phyloP scores from a whole-genome alignment of 2,888 invertebrate genomes.

The Augiades crinisus region DNA sequence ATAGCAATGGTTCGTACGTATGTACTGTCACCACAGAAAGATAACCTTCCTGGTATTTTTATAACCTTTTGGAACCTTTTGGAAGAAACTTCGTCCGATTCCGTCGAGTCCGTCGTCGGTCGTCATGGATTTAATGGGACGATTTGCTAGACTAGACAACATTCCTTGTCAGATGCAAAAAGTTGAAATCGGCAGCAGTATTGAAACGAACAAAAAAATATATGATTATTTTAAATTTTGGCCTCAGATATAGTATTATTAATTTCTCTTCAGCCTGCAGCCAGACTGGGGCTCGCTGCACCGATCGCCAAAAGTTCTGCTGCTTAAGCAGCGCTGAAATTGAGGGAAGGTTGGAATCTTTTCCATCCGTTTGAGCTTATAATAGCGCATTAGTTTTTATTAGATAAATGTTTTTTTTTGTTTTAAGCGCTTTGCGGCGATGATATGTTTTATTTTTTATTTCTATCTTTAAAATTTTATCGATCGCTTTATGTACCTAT shows the following conservation, averaged over 20 bases:
- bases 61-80: too few relatives aligned
- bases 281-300: slow-evolving; percentile 23
- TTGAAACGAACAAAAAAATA: neutral
- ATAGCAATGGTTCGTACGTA: too few relatives aligned
- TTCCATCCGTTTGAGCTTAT: slow-evolving; percentile 24
- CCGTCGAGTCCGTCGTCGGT: too few relatives aligned
- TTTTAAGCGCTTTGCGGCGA: slow-evolving; percentile 9
- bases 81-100: too few relatives aligned
- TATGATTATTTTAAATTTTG: neutral
- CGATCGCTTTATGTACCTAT: slow-evolving; percentile 10
- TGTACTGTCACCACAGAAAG: too few relatives aligned
- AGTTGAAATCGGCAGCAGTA: too few relatives aligned
- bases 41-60: too few relatives aligned
- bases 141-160: too few relatives aligned
- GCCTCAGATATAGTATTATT: slow-evolving; percentile 2
- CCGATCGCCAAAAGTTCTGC: slow-evolving; percentile 23
- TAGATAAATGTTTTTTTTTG: slow-evolving; percentile 7
- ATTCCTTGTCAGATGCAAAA: too few relatives aligned
- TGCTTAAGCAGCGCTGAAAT: slow-evolving; percentile 24
- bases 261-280: slow-evolving; percentile 21
- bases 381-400: slow-evolving; percentile 14
- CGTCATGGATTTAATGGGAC: too few relatives aligned
- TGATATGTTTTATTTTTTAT: neutral
- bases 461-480: slow-evolving; percentile 3
- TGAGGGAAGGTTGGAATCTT: slow-evolving; percentile 23